Conservation (phyloP, 2,797 vertebrate genomes). For the Tinamus major region DNA sequence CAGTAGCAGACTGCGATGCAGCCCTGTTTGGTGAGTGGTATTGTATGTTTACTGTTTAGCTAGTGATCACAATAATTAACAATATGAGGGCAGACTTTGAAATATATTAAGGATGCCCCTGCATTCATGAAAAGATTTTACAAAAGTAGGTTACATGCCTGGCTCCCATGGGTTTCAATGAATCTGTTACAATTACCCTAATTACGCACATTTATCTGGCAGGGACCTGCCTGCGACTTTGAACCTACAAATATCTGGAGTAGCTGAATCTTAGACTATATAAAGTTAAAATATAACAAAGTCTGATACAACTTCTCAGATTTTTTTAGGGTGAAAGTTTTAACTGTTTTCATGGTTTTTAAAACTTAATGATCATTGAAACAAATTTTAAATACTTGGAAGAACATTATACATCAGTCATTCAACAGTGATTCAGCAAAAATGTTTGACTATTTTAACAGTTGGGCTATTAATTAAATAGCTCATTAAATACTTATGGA, state of each 20-base stretch:
- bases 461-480: not conserved
- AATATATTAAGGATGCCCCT: not conserved
- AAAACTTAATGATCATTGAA: not conserved
- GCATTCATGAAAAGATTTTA: not conserved
- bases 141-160: not conserved
- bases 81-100: not conserved
- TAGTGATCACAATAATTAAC: not conserved
- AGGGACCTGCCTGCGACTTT: not conserved
- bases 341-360: not conserved
- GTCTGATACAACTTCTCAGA: not conserved
- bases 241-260: not conserved
- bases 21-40: not conserved
- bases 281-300: not conserved
- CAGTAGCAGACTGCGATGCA: not conserved
- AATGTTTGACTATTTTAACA: not conserved
- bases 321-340: not conserved
- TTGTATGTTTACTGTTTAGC: not conserved
- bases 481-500: not conserved
- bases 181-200: accelerated
- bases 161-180: not conserved
- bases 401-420: not conserved
- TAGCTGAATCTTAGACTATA: not conserved
- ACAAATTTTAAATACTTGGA: not conserved
- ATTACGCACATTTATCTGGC: not conserved
- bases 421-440: not conserved